phyloP scores from a whole-genome alignment of 2,888 invertebrate species.

The Netelia fuscicornis region DNA sequence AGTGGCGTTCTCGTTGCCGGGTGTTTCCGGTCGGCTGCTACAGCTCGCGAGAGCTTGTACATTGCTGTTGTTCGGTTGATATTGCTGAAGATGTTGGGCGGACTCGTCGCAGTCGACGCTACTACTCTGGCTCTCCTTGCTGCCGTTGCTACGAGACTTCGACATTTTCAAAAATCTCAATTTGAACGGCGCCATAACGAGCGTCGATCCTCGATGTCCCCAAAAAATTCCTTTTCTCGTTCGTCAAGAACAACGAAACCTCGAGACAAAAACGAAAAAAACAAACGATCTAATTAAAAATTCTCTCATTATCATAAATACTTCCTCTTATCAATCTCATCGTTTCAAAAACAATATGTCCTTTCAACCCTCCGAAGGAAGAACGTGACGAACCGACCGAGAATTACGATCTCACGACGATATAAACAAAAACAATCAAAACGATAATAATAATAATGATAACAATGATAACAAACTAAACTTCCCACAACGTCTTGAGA shows the following conservation, averaged over 20 bases:
- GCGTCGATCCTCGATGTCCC: neutral
- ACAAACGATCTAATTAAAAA: neutral
- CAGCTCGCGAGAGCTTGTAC: conserved; percentile 58
- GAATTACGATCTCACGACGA: neutral
- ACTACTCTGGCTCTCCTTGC: conserved; percentile 78
- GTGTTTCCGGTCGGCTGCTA: conserved; percentile 70
- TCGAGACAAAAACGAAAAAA: neutral
- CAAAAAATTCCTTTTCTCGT: neutral
- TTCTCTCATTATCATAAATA: neutral
- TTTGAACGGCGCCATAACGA: conserved; percentile 83
- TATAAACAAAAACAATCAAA: neutral
- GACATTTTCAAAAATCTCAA: conserved; percentile 82
- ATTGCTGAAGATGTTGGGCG: conserved; percentile 62
- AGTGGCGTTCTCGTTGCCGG: conserved; percentile 74
- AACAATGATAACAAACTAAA: neutral
- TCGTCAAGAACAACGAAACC: neutral
- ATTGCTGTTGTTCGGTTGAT: conserved; percentile 59
- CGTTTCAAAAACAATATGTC: too few relatives aligned
- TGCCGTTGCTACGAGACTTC: conserved; percentile 79
- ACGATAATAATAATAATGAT: neutral
- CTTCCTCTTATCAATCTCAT: too few relatives aligned
- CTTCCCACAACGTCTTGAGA: neutral
- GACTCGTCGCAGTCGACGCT: conserved; percentile 78
- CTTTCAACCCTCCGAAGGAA: neutral
- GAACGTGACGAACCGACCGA: neutral